phyloP scores from a whole-genome alignment of 1,140 invertebrate genomes.

The Drosophila subobscura region DNA sequence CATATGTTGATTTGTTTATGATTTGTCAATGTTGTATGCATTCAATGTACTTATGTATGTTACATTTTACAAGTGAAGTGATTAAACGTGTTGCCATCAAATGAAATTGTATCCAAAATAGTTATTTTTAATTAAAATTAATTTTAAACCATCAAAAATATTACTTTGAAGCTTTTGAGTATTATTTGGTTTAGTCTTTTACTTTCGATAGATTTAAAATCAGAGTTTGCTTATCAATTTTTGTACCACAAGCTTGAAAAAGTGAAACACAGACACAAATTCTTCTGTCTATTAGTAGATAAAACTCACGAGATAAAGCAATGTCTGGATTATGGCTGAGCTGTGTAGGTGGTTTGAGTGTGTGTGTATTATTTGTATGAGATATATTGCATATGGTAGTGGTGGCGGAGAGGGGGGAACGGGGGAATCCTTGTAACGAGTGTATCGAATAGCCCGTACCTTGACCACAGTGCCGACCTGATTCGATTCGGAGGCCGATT shows the following conservation, averaged over 20 bases:
- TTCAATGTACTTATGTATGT: constrained; percentile 20
- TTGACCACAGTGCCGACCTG: constrained; percentile 93
- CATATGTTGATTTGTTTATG: constrained; percentile 30
- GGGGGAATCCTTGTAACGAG: constrained; percentile 76
- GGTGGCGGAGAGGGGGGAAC: neutral
- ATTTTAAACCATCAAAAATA: too few relatives aligned
- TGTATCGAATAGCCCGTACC: constrained; percentile 85
- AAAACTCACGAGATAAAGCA: neutral
- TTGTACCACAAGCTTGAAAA: too few relatives aligned
- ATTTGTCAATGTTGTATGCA: constrained; percentile 7
- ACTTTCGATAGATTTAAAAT: too few relatives aligned
- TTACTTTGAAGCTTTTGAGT: too few relatives aligned
- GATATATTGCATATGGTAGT: constrained; percentile 47
- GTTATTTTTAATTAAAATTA: too few relatives aligned
- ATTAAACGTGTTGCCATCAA: too few relatives aligned
- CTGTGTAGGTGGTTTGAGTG: constrained; percentile 24
- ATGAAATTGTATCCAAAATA: too few relatives aligned
- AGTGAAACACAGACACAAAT: too few relatives aligned
- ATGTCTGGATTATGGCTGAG: constrained; percentile 4
- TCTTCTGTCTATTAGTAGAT: too few relatives aligned
- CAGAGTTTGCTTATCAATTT: too few relatives aligned
- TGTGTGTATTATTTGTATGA: constrained; percentile 4
- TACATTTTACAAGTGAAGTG: too few relatives aligned
- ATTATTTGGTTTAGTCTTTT: too few relatives aligned
- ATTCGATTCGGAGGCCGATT: constrained; percentile 85